These are phyloP conservation scores for Eledone cirrhosa DNA, from an alignment of 2,888 invertebrate genomes.

Conservation along the genomic window DNA sequence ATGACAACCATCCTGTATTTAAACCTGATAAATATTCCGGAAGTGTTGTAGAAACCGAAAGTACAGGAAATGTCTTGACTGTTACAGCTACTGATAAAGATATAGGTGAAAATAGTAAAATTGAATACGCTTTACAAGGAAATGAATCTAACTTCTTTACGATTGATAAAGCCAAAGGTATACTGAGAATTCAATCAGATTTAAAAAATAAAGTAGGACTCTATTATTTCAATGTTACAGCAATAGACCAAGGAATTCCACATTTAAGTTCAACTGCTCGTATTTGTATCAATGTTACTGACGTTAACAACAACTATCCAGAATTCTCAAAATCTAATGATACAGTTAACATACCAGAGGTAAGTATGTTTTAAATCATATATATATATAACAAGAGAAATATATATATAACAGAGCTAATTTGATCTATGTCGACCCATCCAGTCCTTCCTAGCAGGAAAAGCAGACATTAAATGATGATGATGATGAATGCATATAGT, in stretches of 20 bases:
- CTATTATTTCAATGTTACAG: neutral
- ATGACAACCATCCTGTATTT: neutral
- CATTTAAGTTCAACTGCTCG: neutral
- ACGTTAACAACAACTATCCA: neutral
- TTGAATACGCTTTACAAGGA: neutral
- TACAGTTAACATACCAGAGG: neutral
- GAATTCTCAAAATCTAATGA: neutral
- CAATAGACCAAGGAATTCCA: neutral
- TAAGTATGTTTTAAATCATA: neutral
- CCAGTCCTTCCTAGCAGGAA: no score
- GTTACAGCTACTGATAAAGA: neutral
- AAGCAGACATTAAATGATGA: no score
- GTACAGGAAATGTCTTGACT: neutral
- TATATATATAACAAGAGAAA: no score
- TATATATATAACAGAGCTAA: no score
- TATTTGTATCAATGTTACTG: neutral
- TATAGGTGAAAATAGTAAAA: neutral
- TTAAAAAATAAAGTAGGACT: neutral
- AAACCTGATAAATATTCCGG: no score
- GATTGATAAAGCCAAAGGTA: neutral
- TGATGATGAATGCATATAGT: no score
- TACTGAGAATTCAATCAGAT: neutral
- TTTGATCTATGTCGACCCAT: no score
- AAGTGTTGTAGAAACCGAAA: neutral
- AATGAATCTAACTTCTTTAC: neutral